phyloP scores from a whole-genome alignment of 2,113 vertebrate species.

The Amphilophus citrinellus region DNA sequence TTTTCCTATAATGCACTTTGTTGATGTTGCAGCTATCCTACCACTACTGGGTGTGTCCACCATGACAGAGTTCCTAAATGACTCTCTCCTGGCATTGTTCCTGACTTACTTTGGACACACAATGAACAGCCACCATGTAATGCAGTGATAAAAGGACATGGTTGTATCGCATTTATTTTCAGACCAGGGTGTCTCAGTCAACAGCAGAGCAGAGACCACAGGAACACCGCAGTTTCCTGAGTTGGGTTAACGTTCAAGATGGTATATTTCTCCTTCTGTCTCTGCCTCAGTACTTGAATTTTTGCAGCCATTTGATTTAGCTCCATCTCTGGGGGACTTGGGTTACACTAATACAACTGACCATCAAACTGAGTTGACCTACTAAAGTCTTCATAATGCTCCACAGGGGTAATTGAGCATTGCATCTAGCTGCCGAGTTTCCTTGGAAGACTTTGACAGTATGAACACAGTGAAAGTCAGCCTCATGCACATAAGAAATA shows the following conservation, averaged over 20 bases:
- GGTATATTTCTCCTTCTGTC: not conserved
- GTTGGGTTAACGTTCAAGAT: not conserved
- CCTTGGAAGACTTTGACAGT: not conserved
- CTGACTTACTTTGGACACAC: not conserved
- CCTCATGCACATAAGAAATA: not conserved
- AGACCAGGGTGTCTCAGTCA: not conserved
- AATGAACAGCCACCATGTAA: not conserved
- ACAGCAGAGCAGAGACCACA: slow-evolving; percentile 2
- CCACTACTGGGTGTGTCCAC: not conserved
- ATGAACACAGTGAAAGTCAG: not conserved
- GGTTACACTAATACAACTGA: not conserved
- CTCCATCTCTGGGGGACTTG: not conserved
- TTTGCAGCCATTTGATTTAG: not conserved
- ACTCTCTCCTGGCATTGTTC: not conserved
- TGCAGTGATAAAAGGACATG: not conserved
- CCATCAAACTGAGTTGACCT: slow-evolving; percentile 10
- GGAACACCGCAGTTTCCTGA: not conserved
- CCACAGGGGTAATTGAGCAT: not conserved
- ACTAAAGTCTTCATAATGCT: slow-evolving; percentile 6
- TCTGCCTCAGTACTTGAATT: not conserved
- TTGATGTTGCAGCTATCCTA: not conserved
- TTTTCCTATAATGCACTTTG: not conserved
- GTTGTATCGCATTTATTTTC: not conserved
- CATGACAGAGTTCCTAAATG: not conserved
- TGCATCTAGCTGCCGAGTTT: not conserved